Evolutionary conservation across 2,797 vertebrate genomes (phyloP), one percentile per base, ranked within the genome.

Genomic region (Loris lydekkerianus): DNA sequence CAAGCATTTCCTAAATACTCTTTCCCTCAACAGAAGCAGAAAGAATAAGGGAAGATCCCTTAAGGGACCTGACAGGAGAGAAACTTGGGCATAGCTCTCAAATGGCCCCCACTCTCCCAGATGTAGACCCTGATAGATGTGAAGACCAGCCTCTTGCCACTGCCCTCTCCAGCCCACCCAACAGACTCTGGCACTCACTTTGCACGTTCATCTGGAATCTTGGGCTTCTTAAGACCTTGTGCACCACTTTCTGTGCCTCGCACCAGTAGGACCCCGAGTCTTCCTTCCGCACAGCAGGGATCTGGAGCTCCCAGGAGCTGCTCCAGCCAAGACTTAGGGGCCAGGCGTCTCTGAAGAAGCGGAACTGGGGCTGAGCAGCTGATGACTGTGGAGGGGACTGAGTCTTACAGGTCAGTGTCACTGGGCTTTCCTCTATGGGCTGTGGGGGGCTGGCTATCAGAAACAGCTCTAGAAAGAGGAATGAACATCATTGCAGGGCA

Each of bases 221-320:
- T 0, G 0, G 4, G 84, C 96, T 97, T 23, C 27, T 0, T 1
- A 5, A 1, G 37, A 2, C 1, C 1, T 0, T 15, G 0, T 0
- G 0, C 1, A 0, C 0, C 7, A 0, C 0, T 13, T 1, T 37
- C 61, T 31, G 17, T 3, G 4, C 81, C 29, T 65, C 18, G 25
- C 97, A 97, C 81, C 61, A 78, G 61, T 97, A 97, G 37, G 2
- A 73, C 1, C 76, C 88, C 0, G 92, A 63, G 29, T 89, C 67
- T 49, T 70, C 7, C 43, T 7, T 93, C 63, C 69, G 58, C 43
- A 86, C 9, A 0, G 58, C 5, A 4, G 90, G 7, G 9, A 97
- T 69, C 27, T 17, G 72, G 69, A 95, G 21, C n/a, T 88, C 25
- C 0, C 40, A 10, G 63, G 63, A 89, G 11, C 0, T 18, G 31